Percentiles rank a stretch among this genome's conserved stretches.
phyloP scores from a whole-genome alignment of 2,888 invertebrate species.

The Caenorhabditis sp. region DNA sequence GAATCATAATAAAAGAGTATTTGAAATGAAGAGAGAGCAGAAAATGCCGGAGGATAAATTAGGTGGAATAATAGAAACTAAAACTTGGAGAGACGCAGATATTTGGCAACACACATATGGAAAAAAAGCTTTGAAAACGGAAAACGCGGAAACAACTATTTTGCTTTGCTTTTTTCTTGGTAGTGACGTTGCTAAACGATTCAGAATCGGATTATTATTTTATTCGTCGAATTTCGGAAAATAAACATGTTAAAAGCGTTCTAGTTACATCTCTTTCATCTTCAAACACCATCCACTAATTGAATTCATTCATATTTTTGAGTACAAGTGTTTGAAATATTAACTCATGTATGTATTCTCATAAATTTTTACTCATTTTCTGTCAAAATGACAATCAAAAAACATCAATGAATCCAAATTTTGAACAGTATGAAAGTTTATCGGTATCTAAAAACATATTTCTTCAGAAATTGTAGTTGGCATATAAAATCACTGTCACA shows the following conservation, averaged over 20 bases:
- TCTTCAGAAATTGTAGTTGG: too few species aligned
- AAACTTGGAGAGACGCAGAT: background rate
- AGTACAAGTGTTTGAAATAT: background rate
- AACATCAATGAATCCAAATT: too few species aligned
- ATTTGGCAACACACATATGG: constrained; percentile 29
- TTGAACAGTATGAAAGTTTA: background rate
- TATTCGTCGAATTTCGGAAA: too few species aligned
- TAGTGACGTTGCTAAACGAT: too few species aligned
- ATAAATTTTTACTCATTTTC: background rate
- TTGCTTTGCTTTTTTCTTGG: background rate
- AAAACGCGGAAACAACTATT: background rate
- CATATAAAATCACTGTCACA: too few species aligned
- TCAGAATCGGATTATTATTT: too few species aligned
- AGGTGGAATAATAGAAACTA: background rate
- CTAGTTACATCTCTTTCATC: too few species aligned
- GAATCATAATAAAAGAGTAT: constrained; percentile 11
- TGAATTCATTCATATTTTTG: background rate
- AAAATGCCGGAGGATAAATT: background rate
- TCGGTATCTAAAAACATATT: too few species aligned
- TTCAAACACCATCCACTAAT: background rate
- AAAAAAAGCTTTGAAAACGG: background rate
- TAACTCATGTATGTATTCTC: background rate
- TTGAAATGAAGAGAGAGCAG: constrained; percentile 7
- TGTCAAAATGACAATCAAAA: too few species aligned
- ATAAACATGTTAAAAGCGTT: too few species aligned